Conservation (phyloP, 1,140 invertebrate species). For the Pseudoatta argentina region DNA sequence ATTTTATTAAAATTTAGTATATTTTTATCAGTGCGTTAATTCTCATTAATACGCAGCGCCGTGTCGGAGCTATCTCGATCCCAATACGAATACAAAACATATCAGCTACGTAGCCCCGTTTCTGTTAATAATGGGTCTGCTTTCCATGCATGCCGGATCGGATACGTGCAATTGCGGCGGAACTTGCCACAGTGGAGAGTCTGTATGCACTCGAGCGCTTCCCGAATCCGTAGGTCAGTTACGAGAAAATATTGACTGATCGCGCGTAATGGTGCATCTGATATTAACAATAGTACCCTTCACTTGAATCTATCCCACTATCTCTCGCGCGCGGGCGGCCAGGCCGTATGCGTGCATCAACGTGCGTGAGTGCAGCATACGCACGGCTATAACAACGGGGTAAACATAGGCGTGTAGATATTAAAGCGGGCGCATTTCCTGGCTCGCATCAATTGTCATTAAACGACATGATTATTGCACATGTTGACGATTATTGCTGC, state of each 20-base stretch:
- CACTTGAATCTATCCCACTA: conserved; percentile 25
- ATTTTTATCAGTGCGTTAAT: background rate
- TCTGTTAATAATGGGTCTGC: conserved; percentile 22
- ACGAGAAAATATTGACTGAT: conserved; percentile 77
- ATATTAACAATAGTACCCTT: conserved; percentile 67
- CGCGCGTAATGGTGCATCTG: conserved; percentile 69
- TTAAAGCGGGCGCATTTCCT: conserved; percentile 78
- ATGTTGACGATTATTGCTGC: conserved; percentile 83
- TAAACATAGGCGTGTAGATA: conserved; percentile 63
- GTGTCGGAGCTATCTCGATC: background rate
- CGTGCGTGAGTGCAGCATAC: background rate
- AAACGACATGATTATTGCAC: conserved; percentile 84
- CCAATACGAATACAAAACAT: background rate
- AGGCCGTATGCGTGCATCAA: background rate
- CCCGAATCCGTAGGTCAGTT: conserved; percentile 71
- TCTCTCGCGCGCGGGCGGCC: background rate
- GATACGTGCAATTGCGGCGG: conserved; percentile 40
- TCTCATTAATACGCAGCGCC: background rate
- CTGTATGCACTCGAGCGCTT: conserved; percentile 29
- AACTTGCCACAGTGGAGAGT: conserved; percentile 27
- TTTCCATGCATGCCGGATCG: conserved; percentile 41
- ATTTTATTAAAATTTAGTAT: background rate
- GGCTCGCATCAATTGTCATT: conserved; percentile 85
- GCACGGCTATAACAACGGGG: conserved; percentile 34
- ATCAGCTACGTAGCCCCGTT: background rate